Percentiles rank a stretch among this genome's conserved stretches.
phyloP scores from a whole-genome alignment of 2,797 vertebrate species.

The Clarias platycephalus region DNA sequence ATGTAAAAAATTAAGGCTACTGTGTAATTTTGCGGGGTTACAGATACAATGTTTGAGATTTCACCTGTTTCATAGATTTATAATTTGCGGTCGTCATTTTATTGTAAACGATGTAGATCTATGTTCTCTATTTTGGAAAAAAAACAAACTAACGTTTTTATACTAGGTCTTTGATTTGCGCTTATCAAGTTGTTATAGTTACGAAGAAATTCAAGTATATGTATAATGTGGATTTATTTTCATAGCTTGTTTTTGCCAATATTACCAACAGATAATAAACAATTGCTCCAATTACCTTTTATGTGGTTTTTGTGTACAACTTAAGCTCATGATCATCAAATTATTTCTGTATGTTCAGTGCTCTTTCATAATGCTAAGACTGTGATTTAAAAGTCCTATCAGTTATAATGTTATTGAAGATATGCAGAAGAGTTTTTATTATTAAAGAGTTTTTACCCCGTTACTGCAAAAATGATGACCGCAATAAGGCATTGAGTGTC shows the following conservation, averaged over 20 bases:
- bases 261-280: constrained; percentile 3
- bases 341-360: background rate
- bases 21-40: constrained; percentile 29
- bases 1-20: too few relatives aligned
- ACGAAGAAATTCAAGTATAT: background rate
- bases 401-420: background rate
- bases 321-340: background rate
- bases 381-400: background rate
- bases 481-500: background rate
- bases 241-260: background rate
- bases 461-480: background rate
- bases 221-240: constrained; percentile 1
- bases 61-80: background rate
- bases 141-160: background rate
- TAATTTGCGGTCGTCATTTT: background rate
- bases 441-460: too few relatives aligned
- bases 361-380: background rate
- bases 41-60: constrained; percentile 37
- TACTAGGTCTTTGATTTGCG: background rate
- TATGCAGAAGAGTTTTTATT: too few relatives aligned
- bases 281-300: background rate
- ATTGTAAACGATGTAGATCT: background rate
- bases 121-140: background rate
- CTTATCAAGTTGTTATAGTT: background rate
- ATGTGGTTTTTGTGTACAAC: background rate